Percentiles rank a stretch among this genome's conserved stretches.
Conservation (phyloP, 2,113 vertebrate genomes). For the Oncorhynchus masou region DNA sequence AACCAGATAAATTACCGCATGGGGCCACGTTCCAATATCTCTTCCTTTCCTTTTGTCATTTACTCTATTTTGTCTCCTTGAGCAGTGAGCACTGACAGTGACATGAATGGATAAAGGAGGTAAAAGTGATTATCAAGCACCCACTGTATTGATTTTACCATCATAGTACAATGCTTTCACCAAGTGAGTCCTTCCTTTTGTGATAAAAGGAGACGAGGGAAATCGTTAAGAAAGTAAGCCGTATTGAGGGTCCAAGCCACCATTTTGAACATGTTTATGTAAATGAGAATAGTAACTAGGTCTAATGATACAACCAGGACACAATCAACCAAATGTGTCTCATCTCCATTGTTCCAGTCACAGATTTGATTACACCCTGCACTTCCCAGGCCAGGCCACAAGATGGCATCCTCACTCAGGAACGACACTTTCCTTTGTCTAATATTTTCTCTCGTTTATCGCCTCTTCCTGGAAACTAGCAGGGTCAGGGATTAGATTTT, state of each 20-base stretch:
- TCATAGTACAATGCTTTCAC: too few relatives aligned
- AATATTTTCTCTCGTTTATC: slow-evolving; percentile 7
- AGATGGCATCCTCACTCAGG: too few relatives aligned
- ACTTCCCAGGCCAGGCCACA: slow-evolving; percentile 11
- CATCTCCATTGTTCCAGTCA: background rate
- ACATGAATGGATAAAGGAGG: background rate
- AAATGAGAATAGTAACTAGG: background rate
- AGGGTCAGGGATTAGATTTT: too few relatives aligned
- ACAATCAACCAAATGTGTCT: background rate
- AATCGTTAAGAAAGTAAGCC: background rate
- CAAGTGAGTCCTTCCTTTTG: too few relatives aligned
- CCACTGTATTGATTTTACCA: too few relatives aligned
- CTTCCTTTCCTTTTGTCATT: background rate
- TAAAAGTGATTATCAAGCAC: too few relatives aligned
- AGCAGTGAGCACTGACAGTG: background rate
- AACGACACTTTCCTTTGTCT: background rate
- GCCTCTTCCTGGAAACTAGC: background rate
- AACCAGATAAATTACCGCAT: background rate
- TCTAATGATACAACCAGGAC: background rate
- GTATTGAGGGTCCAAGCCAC: background rate
- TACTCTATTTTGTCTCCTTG: background rate
- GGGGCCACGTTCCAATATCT: background rate
- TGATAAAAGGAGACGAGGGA: too few relatives aligned
- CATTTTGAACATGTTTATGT: background rate
- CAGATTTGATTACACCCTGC: background rate